Base-by-base conservation (phyloP, 2,888 invertebrate species). In the Pyralis farinalis region DNA sequence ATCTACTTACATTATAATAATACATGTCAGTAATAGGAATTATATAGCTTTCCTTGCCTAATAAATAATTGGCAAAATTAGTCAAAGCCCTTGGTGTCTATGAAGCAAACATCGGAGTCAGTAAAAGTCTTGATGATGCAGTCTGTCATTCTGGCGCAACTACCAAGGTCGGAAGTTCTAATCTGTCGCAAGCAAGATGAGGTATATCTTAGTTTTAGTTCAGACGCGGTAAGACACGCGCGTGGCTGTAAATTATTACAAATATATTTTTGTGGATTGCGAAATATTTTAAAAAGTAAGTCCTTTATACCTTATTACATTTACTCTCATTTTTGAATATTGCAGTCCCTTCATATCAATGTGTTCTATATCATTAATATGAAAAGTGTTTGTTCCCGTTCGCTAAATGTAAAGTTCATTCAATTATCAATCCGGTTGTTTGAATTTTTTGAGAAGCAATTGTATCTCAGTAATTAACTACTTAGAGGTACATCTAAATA, bases 161-260 rank as follows among this genome's bases (percentile, higher is more conserved):
- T 12, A 20, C 20, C 40, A 34, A 40, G 34, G 40, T 34, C 30
- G 12, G 6, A 12, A n/a, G 21, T 21, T 9, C 7, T 10, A 11
- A 33, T 35, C 34, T 40, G 34, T 30, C 30, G 22, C 21, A 37
- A 37, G 22, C 21, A 37, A 37, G 37, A 37, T 37, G 16, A 25
- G n/a, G 4, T 21, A n/a, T 10, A 16, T 37, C 37, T 30, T 11
- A 37, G 12, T 35, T 28, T 16, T n/a, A 6, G 8, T 12, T 28
- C 12, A 27, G 28, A 12, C 28, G 27, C 34, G 25, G 12, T 5
- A 5, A 25, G 12, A n/a, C 7, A 7, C 7, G 25, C n/a, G 25
- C 25, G n/a, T n/a, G 25, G 8, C n/a, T 25, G 25, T 25, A 4
- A 8, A 2, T 7, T 25, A 21, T 25, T 2, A 7, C 3, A 7